Conservation (phyloP, 2,113 vertebrate genomes). For the Lutjanus erythropterus region DNA sequence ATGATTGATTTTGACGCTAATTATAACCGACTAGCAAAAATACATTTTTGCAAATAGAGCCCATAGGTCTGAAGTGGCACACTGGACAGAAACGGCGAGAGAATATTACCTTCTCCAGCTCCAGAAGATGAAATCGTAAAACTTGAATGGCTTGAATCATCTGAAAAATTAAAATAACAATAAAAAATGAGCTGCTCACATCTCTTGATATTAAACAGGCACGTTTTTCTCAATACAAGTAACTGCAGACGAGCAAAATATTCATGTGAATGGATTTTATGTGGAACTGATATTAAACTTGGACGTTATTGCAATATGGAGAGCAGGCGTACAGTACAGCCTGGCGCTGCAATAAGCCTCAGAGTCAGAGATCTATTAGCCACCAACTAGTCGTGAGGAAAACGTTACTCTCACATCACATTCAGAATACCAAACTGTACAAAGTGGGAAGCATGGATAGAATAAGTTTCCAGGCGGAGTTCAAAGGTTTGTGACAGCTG, state of each 20-base stretch:
- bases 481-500: constrained; percentile 74
- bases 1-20: constrained; percentile 98
- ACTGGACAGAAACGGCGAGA: constrained; percentile 80
- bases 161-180: constrained; percentile 90
- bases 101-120: constrained; percentile 98
- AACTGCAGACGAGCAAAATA: constrained; percentile 66
- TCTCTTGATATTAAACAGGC: constrained; percentile 72
- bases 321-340: constrained; percentile 41
- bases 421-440: constrained; percentile 48
- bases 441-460: constrained; percentile 52
- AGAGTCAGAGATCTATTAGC: constrained; percentile 68
- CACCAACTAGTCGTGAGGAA: constrained; percentile 50
- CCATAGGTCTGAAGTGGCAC: constrained; percentile 82
- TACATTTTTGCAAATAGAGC: constrained; percentile 94
- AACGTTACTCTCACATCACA: constrained; percentile 52
- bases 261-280: constrained; percentile 71
- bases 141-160: constrained; percentile 99
- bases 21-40: constrained; percentile 92
- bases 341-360: constrained; percentile 64
- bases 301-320: constrained; percentile 67
- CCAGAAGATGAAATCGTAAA: constrained; percentile 99
- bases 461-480: constrained; percentile 68
- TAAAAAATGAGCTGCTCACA: constrained; percentile 71
- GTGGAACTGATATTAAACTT: constrained; percentile 73
- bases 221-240: constrained; percentile 68